Evolutionary conservation across 2,888 invertebrate species (phyloP).

Genomic region (Melanchra persicariae): DNA sequence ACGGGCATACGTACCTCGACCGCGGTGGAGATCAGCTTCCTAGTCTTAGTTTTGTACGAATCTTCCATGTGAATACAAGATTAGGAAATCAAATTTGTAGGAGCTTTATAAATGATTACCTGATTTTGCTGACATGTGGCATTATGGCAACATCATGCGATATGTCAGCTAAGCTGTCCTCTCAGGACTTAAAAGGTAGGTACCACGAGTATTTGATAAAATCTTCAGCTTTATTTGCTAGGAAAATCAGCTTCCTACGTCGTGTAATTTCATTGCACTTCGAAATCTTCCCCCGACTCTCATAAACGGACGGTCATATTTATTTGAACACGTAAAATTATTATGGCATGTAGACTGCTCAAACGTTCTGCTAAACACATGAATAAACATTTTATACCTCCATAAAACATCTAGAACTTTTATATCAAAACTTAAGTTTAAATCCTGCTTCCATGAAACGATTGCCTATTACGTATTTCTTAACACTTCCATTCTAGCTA

Average conservation of each 20-base stretch:
- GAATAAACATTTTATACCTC: conserved; percentile 13
- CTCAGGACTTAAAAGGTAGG: too few relatives aligned
- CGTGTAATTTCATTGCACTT: not conserved
- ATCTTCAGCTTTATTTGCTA: too few relatives aligned
- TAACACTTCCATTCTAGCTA: conserved; percentile 38
- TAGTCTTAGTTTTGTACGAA: not conserved
- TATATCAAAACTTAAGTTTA: conserved; percentile 30
- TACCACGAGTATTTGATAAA: too few relatives aligned
- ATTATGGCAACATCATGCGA: too few relatives aligned
- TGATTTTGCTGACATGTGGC: too few relatives aligned
- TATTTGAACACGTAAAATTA: conserved; percentile 5
- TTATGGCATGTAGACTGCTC: not conserved
- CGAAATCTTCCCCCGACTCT: not conserved
- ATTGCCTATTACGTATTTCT: conserved; percentile 38
- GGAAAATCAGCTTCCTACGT: not conserved
- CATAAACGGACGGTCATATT: conserved; percentile 12
- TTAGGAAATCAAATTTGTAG: too few relatives aligned
- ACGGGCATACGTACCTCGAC: conserved; percentile 59
- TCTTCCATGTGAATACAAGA: not conserved
- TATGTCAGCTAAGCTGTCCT: too few relatives aligned
- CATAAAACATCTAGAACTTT: conserved; percentile 22
- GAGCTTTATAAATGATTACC: too few relatives aligned
- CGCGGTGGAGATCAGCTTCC: conserved; percentile 38
- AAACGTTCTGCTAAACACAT: conserved; percentile 10
- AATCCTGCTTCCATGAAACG: conserved; percentile 15